Base-by-base conservation (phyloP, 2,888 invertebrate species). In the Dicyrtomina minuta region DNA sequence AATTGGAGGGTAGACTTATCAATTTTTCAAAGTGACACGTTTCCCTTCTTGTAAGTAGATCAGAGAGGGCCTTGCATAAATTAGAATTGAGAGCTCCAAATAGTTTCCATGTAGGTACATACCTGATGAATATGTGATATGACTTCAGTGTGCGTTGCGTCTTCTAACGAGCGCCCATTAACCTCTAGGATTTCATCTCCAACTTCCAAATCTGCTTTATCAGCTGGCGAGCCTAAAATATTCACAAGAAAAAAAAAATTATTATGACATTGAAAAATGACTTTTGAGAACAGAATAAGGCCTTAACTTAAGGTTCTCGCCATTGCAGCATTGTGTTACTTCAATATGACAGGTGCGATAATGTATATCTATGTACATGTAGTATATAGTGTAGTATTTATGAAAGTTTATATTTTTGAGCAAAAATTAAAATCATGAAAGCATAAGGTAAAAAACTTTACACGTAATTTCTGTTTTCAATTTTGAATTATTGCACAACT, bases 181-280 rank as follows among this genome's bases (percentile, higher is more conserved):
- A 98, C 93, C 84, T 96, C 96, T 84, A 97, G 87, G 82, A 98
- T 96, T 85, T 97, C 97, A 84, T 98, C 96, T 72, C 94, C 96
- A 80, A 96, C 90, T 85, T 95, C 93, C 84, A 96, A 85, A 84
- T 96, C 96, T 46, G 86, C 86, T 83, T 91, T 90, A 81, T 96
- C 96, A 70, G 95, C 95, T 75, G 92, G 91, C 75, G 92, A 93
- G 79, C 93, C 91, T 91, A 82, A 24, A 80, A 76, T 43, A 44
- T 12, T 26, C 15, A 46, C n/a, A 58, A 58, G 58, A 58, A 5
- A 33, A 26, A 41, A 33, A 51, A 64, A 55, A 26, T 49, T 39
- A 20, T 3, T 20, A 5, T 43, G 15, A n/a, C 43, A 20, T 39
- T 26, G 22, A 39, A 24, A 60, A 60, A 10, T 43, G 33, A 59